phyloP scores from a whole-genome alignment of 1,140 invertebrate species.

The Holcopasites calliopsidis region DNA sequence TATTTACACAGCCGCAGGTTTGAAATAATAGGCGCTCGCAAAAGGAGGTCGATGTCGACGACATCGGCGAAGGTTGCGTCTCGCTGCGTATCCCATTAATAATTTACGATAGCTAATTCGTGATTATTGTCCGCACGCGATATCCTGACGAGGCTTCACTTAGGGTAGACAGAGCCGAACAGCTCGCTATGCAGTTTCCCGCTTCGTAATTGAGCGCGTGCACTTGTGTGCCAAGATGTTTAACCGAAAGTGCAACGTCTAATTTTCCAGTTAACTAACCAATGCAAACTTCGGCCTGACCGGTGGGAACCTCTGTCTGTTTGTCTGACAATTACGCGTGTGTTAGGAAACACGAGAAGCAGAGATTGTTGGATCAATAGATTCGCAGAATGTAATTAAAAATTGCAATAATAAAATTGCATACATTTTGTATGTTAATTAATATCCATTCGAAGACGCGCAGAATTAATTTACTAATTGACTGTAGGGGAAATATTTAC shows the following conservation, averaged over 20 bases:
- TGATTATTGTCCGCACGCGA: slow-evolving; percentile 65
- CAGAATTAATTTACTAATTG: too few relatives aligned
- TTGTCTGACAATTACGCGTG: slow-evolving; percentile 22
- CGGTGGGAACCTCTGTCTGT: neutral
- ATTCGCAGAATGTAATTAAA: too few relatives aligned
- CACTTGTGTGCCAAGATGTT: slow-evolving; percentile 51
- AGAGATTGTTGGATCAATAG: neutral
- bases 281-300: slow-evolving; percentile 45
- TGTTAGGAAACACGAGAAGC: neutral
- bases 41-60: slow-evolving; percentile 41
- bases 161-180: slow-evolving; percentile 41
- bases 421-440: too few relatives aligned
- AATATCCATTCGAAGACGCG: too few relatives aligned
- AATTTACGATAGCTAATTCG: slow-evolving; percentile 60
- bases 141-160: slow-evolving; percentile 37
- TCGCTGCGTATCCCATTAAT: slow-evolving; percentile 54
- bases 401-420: too few relatives aligned
- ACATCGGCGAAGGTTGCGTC: slow-evolving; percentile 50
- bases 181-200: slow-evolving; percentile 44
- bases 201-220: slow-evolving; percentile 49
- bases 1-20: neutral
- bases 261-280: slow-evolving; percentile 63
- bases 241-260: slow-evolving; percentile 54
- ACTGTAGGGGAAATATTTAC: too few relatives aligned
- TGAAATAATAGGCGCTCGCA: neutral